A percentile compares a stretch with the other conserved stretches of the same genome.
Conservation (phyloP, 2,888 invertebrate genomes). For the Diarsia dahlii region DNA sequence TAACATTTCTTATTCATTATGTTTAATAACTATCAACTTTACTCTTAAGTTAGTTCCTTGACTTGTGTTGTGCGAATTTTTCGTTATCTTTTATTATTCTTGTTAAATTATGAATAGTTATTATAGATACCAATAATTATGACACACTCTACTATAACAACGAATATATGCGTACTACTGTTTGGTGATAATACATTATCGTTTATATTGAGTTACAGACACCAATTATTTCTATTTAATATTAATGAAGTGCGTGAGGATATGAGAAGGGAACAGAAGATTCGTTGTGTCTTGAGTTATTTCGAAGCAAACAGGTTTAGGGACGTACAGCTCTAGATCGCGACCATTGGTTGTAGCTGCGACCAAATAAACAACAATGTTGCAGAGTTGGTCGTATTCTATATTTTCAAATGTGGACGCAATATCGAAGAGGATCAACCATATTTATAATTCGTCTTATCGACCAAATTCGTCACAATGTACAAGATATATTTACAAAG, state of each 20-base stretch:
- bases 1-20: slow-evolving; percentile 74
- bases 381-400: slow-evolving; percentile 28
- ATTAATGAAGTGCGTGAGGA: slow-evolving; percentile 77
- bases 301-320: slow-evolving; percentile 67
- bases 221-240: slow-evolving; percentile 85
- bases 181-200: slow-evolving; percentile 75
- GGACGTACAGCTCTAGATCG: slow-evolving; percentile 37
- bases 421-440: slow-evolving; percentile 38
- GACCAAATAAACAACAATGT: slow-evolving; percentile 33
- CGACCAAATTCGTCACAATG: slow-evolving; percentile 35
- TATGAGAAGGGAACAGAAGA: slow-evolving; percentile 77
- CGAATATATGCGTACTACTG: slow-evolving; percentile 81
- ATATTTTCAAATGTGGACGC: slow-evolving; percentile 41
- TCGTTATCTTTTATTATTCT: slow-evolving; percentile 77
- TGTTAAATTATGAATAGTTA: slow-evolving; percentile 77
- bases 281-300: slow-evolving; percentile 85
- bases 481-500: slow-evolving; percentile 54
- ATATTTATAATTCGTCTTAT: slow-evolving; percentile 13
- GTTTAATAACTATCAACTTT: slow-evolving; percentile 81
- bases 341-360: slow-evolving; percentile 19
- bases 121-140: slow-evolving; percentile 77
- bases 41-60: slow-evolving; percentile 87
- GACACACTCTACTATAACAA: slow-evolving; percentile 87
- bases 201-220: slow-evolving; percentile 85
- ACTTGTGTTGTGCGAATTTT: slow-evolving; percentile 89